Conservation (phyloP, 2,888 invertebrate species). For the Uropetala carovei region DNA sequence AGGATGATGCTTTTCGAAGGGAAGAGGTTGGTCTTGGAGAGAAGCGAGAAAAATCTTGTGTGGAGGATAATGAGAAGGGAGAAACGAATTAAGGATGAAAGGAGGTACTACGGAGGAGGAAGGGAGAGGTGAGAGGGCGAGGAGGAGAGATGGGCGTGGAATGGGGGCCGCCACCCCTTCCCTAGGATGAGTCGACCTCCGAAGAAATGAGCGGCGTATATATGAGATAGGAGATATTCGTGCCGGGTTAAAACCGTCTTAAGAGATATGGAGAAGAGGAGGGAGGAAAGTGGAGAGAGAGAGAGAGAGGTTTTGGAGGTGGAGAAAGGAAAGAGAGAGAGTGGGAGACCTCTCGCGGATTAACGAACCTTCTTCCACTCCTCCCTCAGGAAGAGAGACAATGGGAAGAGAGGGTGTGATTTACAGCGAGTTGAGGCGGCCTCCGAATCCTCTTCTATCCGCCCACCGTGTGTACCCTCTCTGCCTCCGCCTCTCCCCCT, state of each 20-base stretch:
- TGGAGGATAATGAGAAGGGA: constrained; percentile 57
- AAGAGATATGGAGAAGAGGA: neutral
- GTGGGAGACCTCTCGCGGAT: constrained; percentile 30
- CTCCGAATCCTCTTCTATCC: neutral
- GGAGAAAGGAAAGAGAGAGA: neutral
- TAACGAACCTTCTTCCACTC: constrained; percentile 18
- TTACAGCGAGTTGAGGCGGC: constrained; percentile 41
- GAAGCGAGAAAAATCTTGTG: neutral
- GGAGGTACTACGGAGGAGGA: neutral
- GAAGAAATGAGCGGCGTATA: constrained; percentile 50
- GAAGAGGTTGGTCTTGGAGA: neutral
- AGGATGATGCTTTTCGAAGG: neutral
- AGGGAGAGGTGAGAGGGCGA: neutral
- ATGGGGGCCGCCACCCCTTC: neutral
- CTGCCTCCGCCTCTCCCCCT: neutral
- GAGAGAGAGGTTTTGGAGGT: neutral
- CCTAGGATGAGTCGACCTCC: constrained; percentile 30
- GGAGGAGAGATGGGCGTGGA: neutral
- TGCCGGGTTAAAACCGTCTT: neutral
- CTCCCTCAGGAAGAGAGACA: neutral
- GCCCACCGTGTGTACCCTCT: neutral
- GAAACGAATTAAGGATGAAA: constrained; percentile 44
- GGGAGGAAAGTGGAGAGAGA: neutral
- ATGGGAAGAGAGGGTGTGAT: constrained; percentile 26
- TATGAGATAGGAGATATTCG: neutral